Base-by-base conservation (phyloP, 2,888 invertebrate genomes). In the Leptothorax acervorum region DNA sequence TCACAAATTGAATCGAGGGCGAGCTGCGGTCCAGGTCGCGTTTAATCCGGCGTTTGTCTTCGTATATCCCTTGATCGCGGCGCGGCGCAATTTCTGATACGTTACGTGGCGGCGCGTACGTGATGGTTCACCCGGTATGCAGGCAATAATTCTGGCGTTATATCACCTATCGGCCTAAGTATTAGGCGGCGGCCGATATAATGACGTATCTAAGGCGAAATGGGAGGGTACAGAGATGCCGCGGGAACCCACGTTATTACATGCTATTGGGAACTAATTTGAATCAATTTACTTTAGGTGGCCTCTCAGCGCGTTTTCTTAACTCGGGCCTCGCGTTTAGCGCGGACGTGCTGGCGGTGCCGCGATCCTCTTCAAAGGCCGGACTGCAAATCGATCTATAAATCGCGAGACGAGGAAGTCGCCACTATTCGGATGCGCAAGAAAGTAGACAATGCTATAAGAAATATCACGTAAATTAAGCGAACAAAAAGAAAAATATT, bases 241-340 rank as follows among this genome's bases (percentile, higher is more conserved):
- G 90, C 90, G 88, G 87, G 90, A 92, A 91, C 88, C 88, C 87
- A 89, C 92, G 90, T 92, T 92, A 94, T 94, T 93, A 94, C 92
- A 93, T 91, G 94, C 93, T 94, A 94, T 94, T 93, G 93, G 92
- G 93, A 93, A 93, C 93, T 94, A 94, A 94, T 94, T 94, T 93
- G 94, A 94, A 94, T 94, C 94, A 94, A 94, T 94, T 94, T 93
- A 92, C 92, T 93, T 92, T 91, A 90, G 92, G 91, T 91, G 91
- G 90, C 91, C 91, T 88, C 88, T 84, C 88, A 70, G 86, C 83
- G 89, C 89, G 85, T 87, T 90, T 92, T 90, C 91, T 91, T 87
- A 78, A 84, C 89, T 90, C 87, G 83, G 82, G 73, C 57, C 75
- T 73, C 83, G 83, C 87, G 89, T 88, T 88, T 90, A 88, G 82